Conservation (phyloP, 2,888 invertebrate genomes). For the Patella pellucida region DNA sequence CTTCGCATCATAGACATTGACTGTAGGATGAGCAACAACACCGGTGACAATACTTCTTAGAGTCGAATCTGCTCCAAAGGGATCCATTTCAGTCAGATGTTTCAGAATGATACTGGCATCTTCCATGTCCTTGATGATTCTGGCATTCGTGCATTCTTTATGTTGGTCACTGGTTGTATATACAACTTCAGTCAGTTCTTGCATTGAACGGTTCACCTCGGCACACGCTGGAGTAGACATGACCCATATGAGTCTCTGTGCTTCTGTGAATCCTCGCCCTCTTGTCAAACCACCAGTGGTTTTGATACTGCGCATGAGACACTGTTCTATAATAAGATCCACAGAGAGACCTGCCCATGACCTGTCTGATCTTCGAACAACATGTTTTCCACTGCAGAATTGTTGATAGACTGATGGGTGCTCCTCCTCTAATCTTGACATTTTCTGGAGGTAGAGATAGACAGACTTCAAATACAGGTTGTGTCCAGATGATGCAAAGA, state of each 20-base stretch:
- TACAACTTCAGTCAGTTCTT: constrained; percentile 7
- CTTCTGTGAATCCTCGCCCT: neutral
- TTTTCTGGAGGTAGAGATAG: too few relatives aligned
- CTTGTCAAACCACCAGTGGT: constrained; percentile 15
- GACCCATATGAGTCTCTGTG: constrained; percentile 7
- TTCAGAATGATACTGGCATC: constrained; percentile 1
- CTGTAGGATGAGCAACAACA: constrained; percentile 12
- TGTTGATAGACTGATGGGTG: neutral
- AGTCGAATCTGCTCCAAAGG: constrained; percentile 11
- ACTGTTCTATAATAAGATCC: constrained; percentile 14
- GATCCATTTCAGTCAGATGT: constrained; percentile 3
- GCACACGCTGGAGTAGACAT: neutral
- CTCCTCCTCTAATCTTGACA: neutral
- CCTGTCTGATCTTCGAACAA: constrained; percentile 12
- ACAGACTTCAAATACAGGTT: too few relatives aligned
- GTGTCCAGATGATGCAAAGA: too few relatives aligned
- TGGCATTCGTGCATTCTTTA: neutral
- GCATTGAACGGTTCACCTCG: constrained; percentile 13
- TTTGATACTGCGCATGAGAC: constrained; percentile 16
- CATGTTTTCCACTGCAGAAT: constrained; percentile 11
- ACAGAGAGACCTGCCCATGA: constrained; percentile 3
- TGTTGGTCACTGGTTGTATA: constrained; percentile 9
- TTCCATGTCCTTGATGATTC: constrained; percentile 14
- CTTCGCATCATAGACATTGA: neutral
- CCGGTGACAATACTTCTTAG: neutral